Evolutionary conservation across 2,888 invertebrate genomes (phyloP).

Genomic region (Epirrhoe tristata): DNA sequence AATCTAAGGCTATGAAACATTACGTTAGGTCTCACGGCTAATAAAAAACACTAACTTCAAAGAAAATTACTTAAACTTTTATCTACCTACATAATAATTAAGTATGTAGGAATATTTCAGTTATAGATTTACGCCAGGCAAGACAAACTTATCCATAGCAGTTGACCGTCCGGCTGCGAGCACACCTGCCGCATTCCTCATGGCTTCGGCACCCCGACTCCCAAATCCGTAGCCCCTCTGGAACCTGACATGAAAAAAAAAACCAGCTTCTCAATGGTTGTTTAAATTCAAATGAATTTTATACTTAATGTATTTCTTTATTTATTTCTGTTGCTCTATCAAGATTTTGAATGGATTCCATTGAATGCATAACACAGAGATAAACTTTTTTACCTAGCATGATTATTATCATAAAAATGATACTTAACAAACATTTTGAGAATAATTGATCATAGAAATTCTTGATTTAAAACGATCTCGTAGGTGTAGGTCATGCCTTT

Average conservation of each 20-base stretch:
- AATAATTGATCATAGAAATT: no score
- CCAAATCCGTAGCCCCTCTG: constrained; percentile 46
- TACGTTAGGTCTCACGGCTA: no score
- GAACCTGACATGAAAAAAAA: constrained; percentile 32
- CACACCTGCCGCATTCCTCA: constrained; percentile 82
- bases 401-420: no score
- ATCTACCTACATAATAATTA: no score
- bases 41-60: no score
- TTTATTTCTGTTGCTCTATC: constrained; percentile 1
- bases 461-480: no score
- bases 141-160: constrained; percentile 53
- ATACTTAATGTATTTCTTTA: no score
- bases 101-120: no score
- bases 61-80: no score
- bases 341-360: not conserved
- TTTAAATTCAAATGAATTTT: constrained; percentile 12
- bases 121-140: constrained; percentile 4
- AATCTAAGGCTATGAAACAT: no score
- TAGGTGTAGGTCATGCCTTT: no score
- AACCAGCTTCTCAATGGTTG: constrained; percentile 15
- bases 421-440: no score
- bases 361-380: not conserved
- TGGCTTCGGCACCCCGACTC: constrained; percentile 61
- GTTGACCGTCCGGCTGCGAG: constrained; percentile 48
- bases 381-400: not conserved